Evolutionary conservation across 2,888 invertebrate genomes (phyloP).

Genomic region (Suillia variegata): DNA sequence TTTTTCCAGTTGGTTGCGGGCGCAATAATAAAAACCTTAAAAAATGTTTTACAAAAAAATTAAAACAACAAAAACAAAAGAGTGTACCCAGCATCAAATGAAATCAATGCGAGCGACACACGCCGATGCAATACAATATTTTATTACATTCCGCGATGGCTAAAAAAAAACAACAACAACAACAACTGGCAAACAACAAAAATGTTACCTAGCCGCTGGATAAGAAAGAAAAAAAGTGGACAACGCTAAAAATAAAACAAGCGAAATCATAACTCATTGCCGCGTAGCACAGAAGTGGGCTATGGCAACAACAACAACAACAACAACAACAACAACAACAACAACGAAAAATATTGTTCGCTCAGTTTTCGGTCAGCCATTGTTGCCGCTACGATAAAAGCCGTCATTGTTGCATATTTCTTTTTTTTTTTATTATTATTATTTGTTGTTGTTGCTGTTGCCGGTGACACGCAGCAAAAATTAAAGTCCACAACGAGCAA

Average conservation of each 20-base stretch:
- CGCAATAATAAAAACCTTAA: background rate
- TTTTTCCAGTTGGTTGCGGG: background rate
- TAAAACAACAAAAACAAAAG: background rate
- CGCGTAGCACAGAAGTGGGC: background rate
- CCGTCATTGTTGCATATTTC: background rate
- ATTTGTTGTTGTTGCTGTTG: too few relatives aligned
- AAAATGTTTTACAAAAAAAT: background rate
- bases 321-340: background rate
- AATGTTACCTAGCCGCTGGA: too few relatives aligned
- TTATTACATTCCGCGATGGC: too few relatives aligned
- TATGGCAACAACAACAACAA: too few relatives aligned
- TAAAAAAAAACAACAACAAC: too few relatives aligned
- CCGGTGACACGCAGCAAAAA: background rate
- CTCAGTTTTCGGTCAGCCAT: background rate
- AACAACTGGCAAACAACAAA: too few relatives aligned
- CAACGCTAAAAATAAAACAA: too few relatives aligned
- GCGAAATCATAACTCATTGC: slow-evolving; percentile 1
- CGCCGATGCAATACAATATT: too few relatives aligned
- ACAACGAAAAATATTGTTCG: background rate
- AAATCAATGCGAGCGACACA: too few relatives aligned
- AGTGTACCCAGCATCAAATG: too few relatives aligned
- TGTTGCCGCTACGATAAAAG: background rate
- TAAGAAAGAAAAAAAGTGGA: too few relatives aligned
- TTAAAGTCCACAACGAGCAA: background rate
- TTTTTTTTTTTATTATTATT: too few relatives aligned